Base-by-base conservation (phyloP, 2,888 invertebrate species). In the Sphaerophoria taeniata region DNA sequence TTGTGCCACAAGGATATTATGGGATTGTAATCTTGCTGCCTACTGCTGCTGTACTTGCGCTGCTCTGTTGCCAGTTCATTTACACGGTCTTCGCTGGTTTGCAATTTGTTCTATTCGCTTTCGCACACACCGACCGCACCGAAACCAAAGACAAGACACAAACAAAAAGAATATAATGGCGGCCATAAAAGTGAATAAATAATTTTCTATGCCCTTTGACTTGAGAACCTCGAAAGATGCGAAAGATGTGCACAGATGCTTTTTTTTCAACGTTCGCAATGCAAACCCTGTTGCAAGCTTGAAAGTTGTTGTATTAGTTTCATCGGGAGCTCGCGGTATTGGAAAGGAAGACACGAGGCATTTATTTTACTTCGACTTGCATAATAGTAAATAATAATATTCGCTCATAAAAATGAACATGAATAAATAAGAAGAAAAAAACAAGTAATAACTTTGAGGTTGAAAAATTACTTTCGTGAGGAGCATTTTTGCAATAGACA, bases 1-100 rank as follows among this genome's bases (percentile, higher is more conserved):
- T 80, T 85, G 81, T 85, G 70, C 67, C 76, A 63, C 45, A 85
- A 85, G 85, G 85, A 85, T 85, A 85, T 85, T 81, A 80, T 81
- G 73, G 81, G 72, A 81, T 81, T 85, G 81, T 81, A 81, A 85
- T 76, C 80, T 73, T 51, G 24, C 73, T 81, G 85, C 61, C 71
- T 43, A 76, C 84, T 84, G 84, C 85, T 85, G 85, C 85, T 63
- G 85, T 80, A 84, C 75, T 84, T 83, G 74, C 74, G 74, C 24
- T 24, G 24, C 79, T 58, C 74, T 43, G 69, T 73, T 73, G 55
- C 45, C 77, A 77, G 82, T 78, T 78, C 77, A 82, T 82, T 83
- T 83, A 67, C 60, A 72, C 67, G 60, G 65, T 47, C 58, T 63
- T 65, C 9, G 6, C 3, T 60, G 70, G 61, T n/a, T 80, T 67